Base-by-base conservation (phyloP, 2,888 invertebrate species). In the Drosophila neutralis region DNA sequence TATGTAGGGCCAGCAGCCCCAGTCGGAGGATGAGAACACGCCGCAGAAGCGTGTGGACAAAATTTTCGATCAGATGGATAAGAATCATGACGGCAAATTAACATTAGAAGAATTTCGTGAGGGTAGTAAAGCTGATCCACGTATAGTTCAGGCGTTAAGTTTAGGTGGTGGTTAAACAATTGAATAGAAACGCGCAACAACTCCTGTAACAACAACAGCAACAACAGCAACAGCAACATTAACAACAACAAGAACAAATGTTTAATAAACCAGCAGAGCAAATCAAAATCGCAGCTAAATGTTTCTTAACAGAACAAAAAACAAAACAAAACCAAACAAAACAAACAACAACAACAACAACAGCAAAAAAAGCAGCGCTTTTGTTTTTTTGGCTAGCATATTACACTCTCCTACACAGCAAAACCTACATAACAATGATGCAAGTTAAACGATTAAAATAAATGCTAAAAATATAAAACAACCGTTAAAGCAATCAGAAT, bases 41-140 rank as follows among this genome's bases (percentile, higher is more conserved):
- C 97, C 98, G 21, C 97, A 98, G 93, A 98, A 98, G 93, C 95
- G 98, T 92, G 99, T 99, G 78, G 98, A 99, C 94, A 98, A 98
- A 94, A 99, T 99, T 92, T 99, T 99, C 94, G 98, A 98, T 93
- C 98, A 98, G 93, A 98, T 99, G 98, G 99, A 99, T 94, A 99
- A 97, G 94, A 99, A 99, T 93, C 98, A 98, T 94, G 99, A 99
- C 93, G 98, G 99, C 94, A 96, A 97, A 92, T 95, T 99, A 91
- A 98, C 99, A 62, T 95, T 99, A 89, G 99, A 99, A 92, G 99
- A 99, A 94, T 99, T 99, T 94, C 96, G 98, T 91, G 99, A 99
- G 94, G 99, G 99, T 85, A 98, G 98, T 94, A 99, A 99, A 94
- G 98, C 98, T 66, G 99, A 99, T 94, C 99, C 99, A 40, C 96